Conservation (phyloP, 2,888 invertebrate species). For the Cryptosula pallasiana region DNA sequence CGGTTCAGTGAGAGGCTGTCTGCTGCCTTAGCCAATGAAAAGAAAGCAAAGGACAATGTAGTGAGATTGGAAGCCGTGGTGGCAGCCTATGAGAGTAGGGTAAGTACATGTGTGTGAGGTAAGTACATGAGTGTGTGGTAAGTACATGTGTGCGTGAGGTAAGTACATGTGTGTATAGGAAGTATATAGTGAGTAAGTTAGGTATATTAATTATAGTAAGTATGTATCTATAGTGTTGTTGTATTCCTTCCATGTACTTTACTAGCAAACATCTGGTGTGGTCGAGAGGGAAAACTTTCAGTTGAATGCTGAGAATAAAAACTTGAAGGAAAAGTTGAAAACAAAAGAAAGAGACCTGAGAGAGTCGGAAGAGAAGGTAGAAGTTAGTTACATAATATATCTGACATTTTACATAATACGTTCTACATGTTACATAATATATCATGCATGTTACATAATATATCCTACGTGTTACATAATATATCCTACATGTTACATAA, state of each 20-base stretch:
- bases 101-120: background rate
- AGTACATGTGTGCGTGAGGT: too few species aligned
- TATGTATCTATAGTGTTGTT: background rate
- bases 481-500: too few species aligned
- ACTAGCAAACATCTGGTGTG: constrained; percentile 15
- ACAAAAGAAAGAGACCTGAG: background rate
- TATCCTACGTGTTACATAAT: too few species aligned
- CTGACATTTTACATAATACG: too few species aligned
- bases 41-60: background rate
- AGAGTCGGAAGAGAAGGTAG: constrained; percentile 12
- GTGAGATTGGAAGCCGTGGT: constrained; percentile 14
- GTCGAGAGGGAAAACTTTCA: constrained; percentile 24
- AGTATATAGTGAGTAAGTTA: too few species aligned
- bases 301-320: constrained; percentile 13
- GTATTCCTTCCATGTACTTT: background rate
- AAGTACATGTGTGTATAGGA: too few species aligned
- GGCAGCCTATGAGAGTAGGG: constrained; percentile 16
- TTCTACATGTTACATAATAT: too few species aligned
- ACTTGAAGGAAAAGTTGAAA: constrained; percentile 17
- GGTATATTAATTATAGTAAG: too few species aligned
- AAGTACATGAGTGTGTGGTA: too few species aligned
- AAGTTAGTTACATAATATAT: too few species aligned
- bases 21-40: constrained; percentile 12
- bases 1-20: background rate
- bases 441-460: too few species aligned